Percentiles rank a stretch among this genome's conserved stretches.
Evolutionary conservation across 2,888 invertebrate genomes (phyloP).

Genomic region (Pycnomerus fuliginosus): DNA sequence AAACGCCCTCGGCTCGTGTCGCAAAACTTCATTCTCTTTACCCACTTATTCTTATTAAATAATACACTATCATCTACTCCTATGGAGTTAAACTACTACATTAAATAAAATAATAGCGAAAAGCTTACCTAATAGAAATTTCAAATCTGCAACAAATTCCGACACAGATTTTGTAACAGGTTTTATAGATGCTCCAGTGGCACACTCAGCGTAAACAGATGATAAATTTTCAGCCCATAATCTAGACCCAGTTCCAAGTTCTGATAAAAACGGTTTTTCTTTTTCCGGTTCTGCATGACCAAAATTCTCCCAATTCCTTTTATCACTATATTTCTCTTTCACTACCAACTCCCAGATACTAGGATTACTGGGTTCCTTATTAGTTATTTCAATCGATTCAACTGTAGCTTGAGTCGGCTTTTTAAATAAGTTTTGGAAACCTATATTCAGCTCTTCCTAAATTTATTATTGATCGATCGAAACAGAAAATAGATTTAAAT

Average conservation of each 20-base stretch:
- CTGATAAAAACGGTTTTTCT: slow-evolving; percentile 47
- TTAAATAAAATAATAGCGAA: slow-evolving; percentile 5
- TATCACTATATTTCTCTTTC: slow-evolving; percentile 31
- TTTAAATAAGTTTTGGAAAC: too few relatives aligned
- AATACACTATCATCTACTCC: too few relatives aligned
- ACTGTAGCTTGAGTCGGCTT: too few relatives aligned
- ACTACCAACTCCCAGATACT: slow-evolving; percentile 45
- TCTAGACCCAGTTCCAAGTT: slow-evolving; percentile 42
- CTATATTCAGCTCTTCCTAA: too few relatives aligned
- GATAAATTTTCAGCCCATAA: slow-evolving; percentile 44
- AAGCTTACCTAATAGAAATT: slow-evolving; percentile 40
- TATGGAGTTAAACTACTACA: slow-evolving; percentile 4
- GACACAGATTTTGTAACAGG: slow-evolving; percentile 32
- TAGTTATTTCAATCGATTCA: too few relatives aligned
- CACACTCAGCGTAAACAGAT: slow-evolving; percentile 33
- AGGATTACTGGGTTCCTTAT: too few relatives aligned
- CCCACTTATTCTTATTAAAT: too few relatives aligned
- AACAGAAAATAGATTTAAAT: neutral
- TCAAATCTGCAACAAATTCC: slow-evolving; percentile 42
- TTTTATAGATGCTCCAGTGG: slow-evolving; percentile 24
- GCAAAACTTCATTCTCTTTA: too few relatives aligned
- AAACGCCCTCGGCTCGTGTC: too few relatives aligned
- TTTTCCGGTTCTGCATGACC: slow-evolving; percentile 44
- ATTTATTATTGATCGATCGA: neutral
- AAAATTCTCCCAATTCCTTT: slow-evolving; percentile 47